Conservation (phyloP, 2,113 vertebrate species). For the Ailuropoda melanoleuca region DNA sequence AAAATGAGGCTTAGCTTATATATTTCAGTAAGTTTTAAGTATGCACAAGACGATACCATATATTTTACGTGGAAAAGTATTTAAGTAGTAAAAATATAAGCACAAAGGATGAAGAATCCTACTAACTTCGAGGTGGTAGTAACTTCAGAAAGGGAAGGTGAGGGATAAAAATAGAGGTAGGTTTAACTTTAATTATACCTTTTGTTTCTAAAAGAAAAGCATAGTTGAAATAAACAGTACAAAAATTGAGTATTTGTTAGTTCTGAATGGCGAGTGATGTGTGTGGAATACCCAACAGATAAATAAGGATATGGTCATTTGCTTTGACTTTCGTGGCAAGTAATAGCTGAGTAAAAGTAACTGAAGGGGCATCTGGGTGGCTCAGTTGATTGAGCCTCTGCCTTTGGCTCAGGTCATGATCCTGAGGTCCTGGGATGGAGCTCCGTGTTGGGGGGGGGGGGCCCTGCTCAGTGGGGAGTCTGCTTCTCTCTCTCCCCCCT, state of each 20-base stretch:
- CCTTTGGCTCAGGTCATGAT: too few species aligned
- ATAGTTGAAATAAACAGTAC: not conserved
- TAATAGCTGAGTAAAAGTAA: not conserved
- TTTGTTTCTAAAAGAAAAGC: not conserved
- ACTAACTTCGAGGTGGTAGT: not conserved
- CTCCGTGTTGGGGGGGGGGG: too few species aligned
- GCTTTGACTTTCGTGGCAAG: not conserved
- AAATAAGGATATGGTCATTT: not conserved
- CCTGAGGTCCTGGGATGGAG: too few species aligned
- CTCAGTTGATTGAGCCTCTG: too few species aligned
- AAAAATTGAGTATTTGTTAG: not conserved
- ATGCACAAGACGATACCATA: not conserved
- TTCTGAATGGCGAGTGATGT: not conserved
- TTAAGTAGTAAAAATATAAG: not conserved
- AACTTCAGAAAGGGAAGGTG: not conserved
- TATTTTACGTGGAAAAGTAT: not conserved
- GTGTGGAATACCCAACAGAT: not conserved
- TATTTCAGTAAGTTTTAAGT: slow-evolving; percentile 14
- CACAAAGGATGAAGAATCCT: not conserved
- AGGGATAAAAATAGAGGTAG: not conserved
- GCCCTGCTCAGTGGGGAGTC: too few species aligned
- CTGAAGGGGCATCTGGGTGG: too few species aligned
- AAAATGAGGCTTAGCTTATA: not conserved
- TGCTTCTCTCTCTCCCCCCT: too few species aligned
- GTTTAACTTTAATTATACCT: not conserved